Evolutionary conservation across 2,888 invertebrate genomes (phyloP).

Genomic region (Myathropa florea): DNA sequence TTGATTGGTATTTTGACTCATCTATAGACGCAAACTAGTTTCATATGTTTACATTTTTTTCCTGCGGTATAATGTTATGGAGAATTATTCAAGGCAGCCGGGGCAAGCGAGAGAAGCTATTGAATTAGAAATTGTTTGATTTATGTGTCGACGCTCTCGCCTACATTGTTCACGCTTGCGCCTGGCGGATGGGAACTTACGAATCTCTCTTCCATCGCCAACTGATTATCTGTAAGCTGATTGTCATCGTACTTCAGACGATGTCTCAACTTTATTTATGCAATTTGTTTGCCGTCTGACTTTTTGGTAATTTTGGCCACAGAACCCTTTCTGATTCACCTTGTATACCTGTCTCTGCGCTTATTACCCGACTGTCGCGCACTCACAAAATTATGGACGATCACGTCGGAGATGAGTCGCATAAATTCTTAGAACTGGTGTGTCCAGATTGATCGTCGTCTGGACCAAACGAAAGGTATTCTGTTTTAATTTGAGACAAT

Average conservation of each 20-base stretch:
- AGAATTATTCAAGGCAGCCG: not conserved
- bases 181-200: not conserved
- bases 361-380: not conserved
- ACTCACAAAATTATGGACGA: not conserved
- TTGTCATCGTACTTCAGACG: not conserved
- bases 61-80: not conserved
- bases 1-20: constrained; percentile 48
- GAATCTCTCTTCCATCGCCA: not conserved
- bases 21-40: constrained; percentile 40
- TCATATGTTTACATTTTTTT: constrained; percentile 50
- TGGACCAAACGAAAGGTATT: not conserved
- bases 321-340: not conserved
- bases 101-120: not conserved
- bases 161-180: not conserved
- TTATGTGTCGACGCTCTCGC: not conserved
- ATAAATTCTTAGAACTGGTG: not conserved
- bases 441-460: not conserved
- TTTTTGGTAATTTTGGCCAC: not conserved
- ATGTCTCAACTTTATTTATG: not conserved
- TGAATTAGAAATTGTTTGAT: not conserved
- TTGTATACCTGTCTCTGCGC: not conserved
- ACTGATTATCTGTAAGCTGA: not conserved
- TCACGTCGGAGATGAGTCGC: not conserved
- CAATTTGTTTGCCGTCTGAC: not conserved
- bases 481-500: not conserved